Evolutionary conservation across 2,888 invertebrate species (phyloP), one percentile per base, ranked within the genome.

Genomic region (Aplocera efformata): DNA sequence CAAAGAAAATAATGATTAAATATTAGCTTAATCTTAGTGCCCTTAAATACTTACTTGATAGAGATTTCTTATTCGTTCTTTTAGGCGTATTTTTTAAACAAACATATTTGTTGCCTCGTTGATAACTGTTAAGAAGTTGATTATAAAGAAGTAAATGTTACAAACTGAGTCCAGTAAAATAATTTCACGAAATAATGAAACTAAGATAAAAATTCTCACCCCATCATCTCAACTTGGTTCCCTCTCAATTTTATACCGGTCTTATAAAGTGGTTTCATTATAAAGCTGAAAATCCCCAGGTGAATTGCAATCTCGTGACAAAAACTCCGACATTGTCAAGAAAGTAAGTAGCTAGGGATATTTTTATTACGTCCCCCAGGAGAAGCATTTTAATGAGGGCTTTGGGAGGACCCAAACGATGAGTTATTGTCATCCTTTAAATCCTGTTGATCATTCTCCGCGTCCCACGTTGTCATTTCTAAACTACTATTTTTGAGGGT

Each of bases 331-430:
- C 51, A 47, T 53, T 48, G 22, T 47, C 28, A 50, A 46, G 45
- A 46, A 29, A 26, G 33, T 50, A 48, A 61, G 56, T 52, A 58
- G 55, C 50, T 47, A 52, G 48, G 54, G 56, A 39, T 63, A 73
- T 76, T 78, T 72, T 69, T 70, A 67, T 69, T 69, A 66, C 60
- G 61, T 61, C 58, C 61, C 67, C 56, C 57, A 61, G 58, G 70
- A 68, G 65, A 63, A 65, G 63, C 64, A 72, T 77, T 75, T 77
- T 74, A 79, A 79, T 77, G 74, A 77, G 72, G 74, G 67, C 58
- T 72, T 70, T 60, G 58, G 56, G 60, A 60, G 60, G 56, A 60
- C 63, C 54, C 52, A 53, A 63, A 48, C 50, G 67, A 75, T 79
- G 75, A 79, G 77, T 77, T 78, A 79, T 77, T 70, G 67, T 74